Base-by-base conservation (phyloP, 2,888 invertebrate species). In the Thyatira batis region DNA sequence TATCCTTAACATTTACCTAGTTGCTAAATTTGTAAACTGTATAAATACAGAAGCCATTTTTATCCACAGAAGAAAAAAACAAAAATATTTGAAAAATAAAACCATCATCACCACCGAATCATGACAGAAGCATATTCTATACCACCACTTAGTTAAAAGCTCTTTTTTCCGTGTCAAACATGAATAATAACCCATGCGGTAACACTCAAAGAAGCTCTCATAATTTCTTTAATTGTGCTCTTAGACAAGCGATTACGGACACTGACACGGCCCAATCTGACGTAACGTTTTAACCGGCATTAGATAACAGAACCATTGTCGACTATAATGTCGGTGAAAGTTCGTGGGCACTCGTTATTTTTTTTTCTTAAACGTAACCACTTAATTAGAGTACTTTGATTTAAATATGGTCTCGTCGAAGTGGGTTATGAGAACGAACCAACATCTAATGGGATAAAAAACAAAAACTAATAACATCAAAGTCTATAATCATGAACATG, bases 301-400 rank as follows among this genome's bases (percentile, higher is more conserved):
- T 64, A 57, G 64, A 66, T 58, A 62, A 62, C 54, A 51, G 9
- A 50, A 30, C 59, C 51, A 58, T 64, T 64, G 62, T 62, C 54
- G 48, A 27, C 27, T 28, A 48, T 27, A n/a, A 48, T 27, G 62
- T 13, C 58, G 75, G 82, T 78, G 83, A 84, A 83, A 83, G 83
- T 82, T 73, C 60, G 67, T 65, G 61, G 65, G 62, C 60, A 65
- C 57, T 59, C 54, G 39, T 65, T 67, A 64, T 61, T 55, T 67
- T 65, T 61, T 55, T 53, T 48, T 49, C 57, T 51, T 57, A 17
- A 39, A 49, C 45, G 43, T 58, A 58, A 68, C 63, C 39, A 52
- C 46, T 45, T 63, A 60, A 68, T 67, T 54, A 50, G 53, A 52
- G 43, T 52, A 61, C 55, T 67, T 65, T 54, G 54, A 25, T 13